These are phyloP conservation scores for Ormia ochracea DNA, from an alignment of 2,888 invertebrate genomes.

Conservation along the genomic window DNA sequence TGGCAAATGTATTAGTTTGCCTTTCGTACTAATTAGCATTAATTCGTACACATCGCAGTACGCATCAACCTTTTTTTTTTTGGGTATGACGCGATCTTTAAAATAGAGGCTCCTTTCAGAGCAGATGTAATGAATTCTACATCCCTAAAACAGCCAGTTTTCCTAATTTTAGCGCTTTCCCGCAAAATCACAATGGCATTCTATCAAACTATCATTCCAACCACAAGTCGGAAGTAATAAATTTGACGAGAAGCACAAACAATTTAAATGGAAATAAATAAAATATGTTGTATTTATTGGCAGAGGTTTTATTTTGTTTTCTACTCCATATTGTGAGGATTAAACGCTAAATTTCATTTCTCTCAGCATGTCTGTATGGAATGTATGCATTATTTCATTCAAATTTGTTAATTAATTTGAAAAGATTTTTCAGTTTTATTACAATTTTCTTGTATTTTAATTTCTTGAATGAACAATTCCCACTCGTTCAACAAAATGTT, in stretches of 20 bases:
- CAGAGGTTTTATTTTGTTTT: no score
- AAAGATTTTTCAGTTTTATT: conserved; percentile 36
- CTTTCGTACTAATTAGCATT: no score
- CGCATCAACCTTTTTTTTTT: no score
- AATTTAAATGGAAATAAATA: conserved; percentile 14
- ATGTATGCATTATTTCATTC: conserved; percentile 61
- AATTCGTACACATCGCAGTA: no score
- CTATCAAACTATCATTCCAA: not conserved
- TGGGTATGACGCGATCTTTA: no score
- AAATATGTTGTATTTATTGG: conserved; percentile 42
- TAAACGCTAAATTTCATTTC: conserved; percentile 60
- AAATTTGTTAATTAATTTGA: conserved; percentile 63
- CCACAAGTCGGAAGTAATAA: conserved; percentile 59
- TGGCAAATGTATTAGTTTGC: no score
- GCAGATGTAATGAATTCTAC: no score
- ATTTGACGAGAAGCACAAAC: conserved; percentile 18
- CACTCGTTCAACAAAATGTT: conserved; percentile 32
- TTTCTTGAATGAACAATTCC: conserved; percentile 56
- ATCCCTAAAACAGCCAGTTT: no score
- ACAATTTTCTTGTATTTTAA: conserved; percentile 7
- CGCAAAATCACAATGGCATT: not conserved
- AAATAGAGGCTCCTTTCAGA: no score
- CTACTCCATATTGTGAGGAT: conserved; percentile 52
- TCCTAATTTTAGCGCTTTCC: not conserved
- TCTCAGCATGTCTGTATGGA: conserved; percentile 53